phyloP scores from a whole-genome alignment of 2,888 invertebrate genomes.

The Athripsodes cinereus region DNA sequence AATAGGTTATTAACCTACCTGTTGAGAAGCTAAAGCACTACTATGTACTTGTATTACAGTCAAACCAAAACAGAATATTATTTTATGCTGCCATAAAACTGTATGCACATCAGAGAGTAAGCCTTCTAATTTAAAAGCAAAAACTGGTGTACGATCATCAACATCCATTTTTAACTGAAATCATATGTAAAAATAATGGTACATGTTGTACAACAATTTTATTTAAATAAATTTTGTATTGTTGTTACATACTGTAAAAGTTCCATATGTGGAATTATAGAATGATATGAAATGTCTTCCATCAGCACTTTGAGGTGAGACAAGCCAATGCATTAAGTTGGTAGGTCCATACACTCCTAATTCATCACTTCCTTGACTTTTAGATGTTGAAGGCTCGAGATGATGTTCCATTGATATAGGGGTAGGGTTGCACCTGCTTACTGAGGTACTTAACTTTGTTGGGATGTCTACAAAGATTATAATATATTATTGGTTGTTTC shows the following conservation, averaged over 20 bases:
- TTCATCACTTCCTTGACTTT: constrained; percentile 14
- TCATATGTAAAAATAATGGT: constrained; percentile 29
- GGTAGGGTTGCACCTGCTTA: constrained; percentile 20
- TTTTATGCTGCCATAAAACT: constrained; percentile 45
- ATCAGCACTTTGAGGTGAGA: constrained; percentile 47
- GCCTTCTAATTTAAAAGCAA: constrained; percentile 20
- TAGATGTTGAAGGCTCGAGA: constrained; percentile 11
- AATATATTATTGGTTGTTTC: neutral
- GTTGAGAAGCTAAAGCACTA: constrained; percentile 40
- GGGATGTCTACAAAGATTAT: constrained; percentile 19
- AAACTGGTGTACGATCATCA: constrained; percentile 39
- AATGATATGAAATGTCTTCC: constrained; percentile 48
- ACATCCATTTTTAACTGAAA: constrained; percentile 43
- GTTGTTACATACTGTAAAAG: constrained; percentile 38
- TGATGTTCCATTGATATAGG: constrained; percentile 17
- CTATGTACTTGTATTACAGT: constrained; percentile 47
- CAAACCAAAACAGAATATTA: constrained; percentile 42
- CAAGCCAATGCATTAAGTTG: constrained; percentile 38
- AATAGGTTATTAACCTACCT: constrained; percentile 35
- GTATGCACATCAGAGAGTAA: constrained; percentile 32
- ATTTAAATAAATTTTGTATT: neutral
- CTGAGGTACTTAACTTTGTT: constrained; percentile 17
- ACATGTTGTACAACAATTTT: neutral
- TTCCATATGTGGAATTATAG: constrained; percentile 40
- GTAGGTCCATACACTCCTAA: constrained; percentile 31